These are phyloP conservation scores for Volucella zonaria DNA, from an alignment of 2,888 invertebrate genomes.

Conservation along the genomic window DNA sequence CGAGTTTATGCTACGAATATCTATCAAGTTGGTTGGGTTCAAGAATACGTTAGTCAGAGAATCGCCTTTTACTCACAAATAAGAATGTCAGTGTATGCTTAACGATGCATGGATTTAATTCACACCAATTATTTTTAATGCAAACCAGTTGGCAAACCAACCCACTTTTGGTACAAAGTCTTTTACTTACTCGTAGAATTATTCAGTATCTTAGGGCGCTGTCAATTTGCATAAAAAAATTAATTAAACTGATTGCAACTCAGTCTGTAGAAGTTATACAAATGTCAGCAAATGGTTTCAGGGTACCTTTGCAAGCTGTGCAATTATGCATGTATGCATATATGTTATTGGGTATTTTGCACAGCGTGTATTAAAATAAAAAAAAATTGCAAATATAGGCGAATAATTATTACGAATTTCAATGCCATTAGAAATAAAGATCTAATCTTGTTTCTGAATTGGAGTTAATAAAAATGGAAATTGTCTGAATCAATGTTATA, in stretches of 20 bases:
- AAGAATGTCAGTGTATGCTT: constrained; percentile 2
- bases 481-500: too few relatives aligned
- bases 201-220: not conserved
- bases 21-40: too few relatives aligned
- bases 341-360: too few relatives aligned
- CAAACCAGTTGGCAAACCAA: constrained; percentile 29
- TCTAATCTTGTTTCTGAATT: too few relatives aligned
- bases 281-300: constrained; percentile 1
- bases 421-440: too few relatives aligned
- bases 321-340: too few relatives aligned
- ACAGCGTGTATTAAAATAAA: too few relatives aligned
- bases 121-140: constrained; percentile 48
- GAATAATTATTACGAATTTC: too few relatives aligned
- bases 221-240: not conserved
- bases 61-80: too few relatives aligned
- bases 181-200: not conserved
- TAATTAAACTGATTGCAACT: constrained; percentile 6
- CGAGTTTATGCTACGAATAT: not conserved
- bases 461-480: too few relatives aligned
- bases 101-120: constrained; percentile 61
- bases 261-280: not conserved
- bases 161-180: constrained; percentile 26
- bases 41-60: not conserved
- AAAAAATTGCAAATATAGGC: too few relatives aligned
- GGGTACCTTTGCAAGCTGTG: not conserved